Evolutionary conservation across 2,888 invertebrate species (phyloP), one percentile per base, ranked within the genome.

Genomic region (Phorcus lineatus): DNA sequence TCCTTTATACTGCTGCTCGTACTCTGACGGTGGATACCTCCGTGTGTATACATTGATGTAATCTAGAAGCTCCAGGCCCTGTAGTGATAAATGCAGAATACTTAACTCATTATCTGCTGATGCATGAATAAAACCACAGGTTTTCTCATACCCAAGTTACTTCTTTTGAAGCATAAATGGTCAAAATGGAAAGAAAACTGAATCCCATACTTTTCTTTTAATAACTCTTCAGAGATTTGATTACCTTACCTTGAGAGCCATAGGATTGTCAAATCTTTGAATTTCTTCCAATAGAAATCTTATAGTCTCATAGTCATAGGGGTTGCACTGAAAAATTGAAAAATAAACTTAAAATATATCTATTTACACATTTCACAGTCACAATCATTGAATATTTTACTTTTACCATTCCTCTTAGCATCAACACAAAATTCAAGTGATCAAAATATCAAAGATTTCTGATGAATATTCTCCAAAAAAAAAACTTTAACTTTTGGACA

Each of bases 251-350:
- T 79, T 80, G 17, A 79, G 47, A 81, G 79, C 62, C 17, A 80
- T 31, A 40, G 75, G 77, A 7, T 66, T 24, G 36, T 88, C 85
- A 24, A 83, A 75, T 74, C 82, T 84, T 55, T 80, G 79, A 74
- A 88, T 85, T 55, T 88, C 87, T 47, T 85, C 84, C 53, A 91
- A 78, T 40, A 89, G 77, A 81, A 91, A 90, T 81, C 87, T 86
- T 47, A 92, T 76, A 7, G 86, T 87, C 81, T 91, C 90, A 84
- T 92, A 91, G 74, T 91, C 90, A 84, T 91, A 91, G 0, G 89
- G 82, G 82, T 88, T 88, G 13, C 89, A 85, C 88, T 88, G 83
- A 22, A 80, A 83, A 19, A 54, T 75, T n/a, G 28, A 67, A 79
- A 47, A 47, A 47, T 11, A 13, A 47, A 13, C 11, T 13, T 11